These are phyloP conservation scores for Caenorhabditis virilis DNA, from an alignment of 2,888 invertebrate species.

Conservation along the genomic window DNA sequence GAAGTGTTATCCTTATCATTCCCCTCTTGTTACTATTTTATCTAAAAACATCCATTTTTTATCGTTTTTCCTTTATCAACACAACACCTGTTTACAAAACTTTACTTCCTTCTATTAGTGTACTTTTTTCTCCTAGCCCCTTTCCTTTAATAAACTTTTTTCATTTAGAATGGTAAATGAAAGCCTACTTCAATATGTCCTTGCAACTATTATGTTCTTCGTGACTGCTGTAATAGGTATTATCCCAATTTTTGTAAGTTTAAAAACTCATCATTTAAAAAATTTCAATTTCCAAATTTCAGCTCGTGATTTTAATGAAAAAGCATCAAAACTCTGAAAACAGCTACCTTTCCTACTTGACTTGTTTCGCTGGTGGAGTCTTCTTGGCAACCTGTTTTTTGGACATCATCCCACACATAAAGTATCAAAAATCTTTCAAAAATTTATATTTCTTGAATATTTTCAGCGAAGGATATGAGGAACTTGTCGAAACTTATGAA, in stretches of 20 bases:
- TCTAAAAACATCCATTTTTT: no score
- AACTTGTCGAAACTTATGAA: constrained; percentile 19
- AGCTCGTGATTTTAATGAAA: constrained; percentile 33
- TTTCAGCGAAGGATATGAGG: constrained; percentile 45
- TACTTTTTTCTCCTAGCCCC: no score
- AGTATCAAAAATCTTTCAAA: constrained; percentile 1
- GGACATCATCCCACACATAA: constrained; percentile 64
- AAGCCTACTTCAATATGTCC: constrained; percentile 18
- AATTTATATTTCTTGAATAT: not conserved
- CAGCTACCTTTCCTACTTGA: constrained; percentile 32
- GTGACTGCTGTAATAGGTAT: constrained; percentile 27
- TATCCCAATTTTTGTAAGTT: constrained; percentile 5
- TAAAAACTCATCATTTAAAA: not conserved
- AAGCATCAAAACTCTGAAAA: constrained; percentile 35
- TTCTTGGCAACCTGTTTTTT: constrained; percentile 64
- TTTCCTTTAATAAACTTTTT: no score
- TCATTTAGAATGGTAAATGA: constrained; percentile 10
- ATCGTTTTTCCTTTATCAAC: no score
- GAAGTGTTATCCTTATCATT: no score
- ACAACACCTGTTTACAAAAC: no score
- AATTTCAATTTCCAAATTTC: constrained; percentile 2
- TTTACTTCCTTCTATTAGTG: no score
- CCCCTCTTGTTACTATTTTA: no score
- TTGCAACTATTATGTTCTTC: constrained; percentile 28
- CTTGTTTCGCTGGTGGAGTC: constrained; percentile 54